Evolutionary conservation across 2,797 vertebrate species (phyloP).

Genomic region (Chelidonichthys spinosus): DNA sequence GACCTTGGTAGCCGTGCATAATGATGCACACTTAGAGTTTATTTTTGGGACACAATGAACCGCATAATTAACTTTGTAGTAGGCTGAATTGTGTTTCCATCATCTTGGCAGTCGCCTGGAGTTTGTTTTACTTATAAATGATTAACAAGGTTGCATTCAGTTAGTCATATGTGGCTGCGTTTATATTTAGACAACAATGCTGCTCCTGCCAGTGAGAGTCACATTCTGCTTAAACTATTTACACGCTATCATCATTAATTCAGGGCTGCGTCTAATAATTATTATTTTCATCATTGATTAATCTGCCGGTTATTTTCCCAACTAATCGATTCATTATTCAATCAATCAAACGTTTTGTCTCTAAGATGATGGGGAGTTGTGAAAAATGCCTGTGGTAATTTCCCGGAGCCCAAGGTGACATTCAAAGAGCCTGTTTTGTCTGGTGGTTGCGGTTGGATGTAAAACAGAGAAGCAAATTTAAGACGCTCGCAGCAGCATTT

Average conservation of each 20-base stretch:
- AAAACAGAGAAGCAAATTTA: background rate
- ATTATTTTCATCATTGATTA: slow-evolving; percentile 48
- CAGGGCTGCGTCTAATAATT: slow-evolving; percentile 41
- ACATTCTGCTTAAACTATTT: slow-evolving; percentile 39
- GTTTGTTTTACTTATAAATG: slow-evolving; percentile 72
- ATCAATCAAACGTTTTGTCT: slow-evolving; percentile 44
- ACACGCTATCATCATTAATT: slow-evolving; percentile 56
- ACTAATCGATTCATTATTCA: slow-evolving; percentile 48
- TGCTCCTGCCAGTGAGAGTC: slow-evolving; percentile 39
- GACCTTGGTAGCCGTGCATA: slow-evolving; percentile 72
- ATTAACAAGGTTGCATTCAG: slow-evolving; percentile 72
- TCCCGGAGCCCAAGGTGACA: slow-evolving; percentile 30
- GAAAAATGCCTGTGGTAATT: slow-evolving; percentile 25
- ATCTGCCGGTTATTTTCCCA: slow-evolving; percentile 38
- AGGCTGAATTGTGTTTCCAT: slow-evolving; percentile 71
- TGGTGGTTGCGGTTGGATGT: background rate
- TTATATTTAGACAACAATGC: slow-evolving; percentile 62
- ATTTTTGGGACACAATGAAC: slow-evolving; percentile 74
- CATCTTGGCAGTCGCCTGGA: slow-evolving; percentile 69
- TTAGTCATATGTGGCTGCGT: slow-evolving; percentile 64
- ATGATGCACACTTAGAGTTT: slow-evolving; percentile 73
- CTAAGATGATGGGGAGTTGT: slow-evolving; percentile 29
- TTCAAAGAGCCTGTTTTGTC: slow-evolving; percentile 23
- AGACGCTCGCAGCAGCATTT: background rate
- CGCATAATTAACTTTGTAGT: slow-evolving; percentile 74